Evolutionary conservation across 2,888 invertebrate genomes (phyloP), one percentile per base, ranked within the genome.

Genomic region (Drosophila mulleri): DNA sequence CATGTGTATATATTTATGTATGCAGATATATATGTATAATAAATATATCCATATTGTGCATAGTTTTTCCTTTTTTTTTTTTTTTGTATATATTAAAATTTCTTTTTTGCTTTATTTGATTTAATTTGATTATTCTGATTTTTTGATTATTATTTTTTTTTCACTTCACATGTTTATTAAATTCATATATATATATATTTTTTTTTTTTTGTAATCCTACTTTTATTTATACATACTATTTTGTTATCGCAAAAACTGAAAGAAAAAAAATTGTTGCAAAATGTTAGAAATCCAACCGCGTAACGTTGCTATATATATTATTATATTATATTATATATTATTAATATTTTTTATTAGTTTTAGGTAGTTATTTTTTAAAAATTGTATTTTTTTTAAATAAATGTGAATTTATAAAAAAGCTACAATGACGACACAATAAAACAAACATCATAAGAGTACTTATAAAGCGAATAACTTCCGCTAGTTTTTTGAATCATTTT

Each of bases 311-410:
- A 81, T 80, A 81, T 80, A 77, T 75, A 80, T 61, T 70, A 74
- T 78, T n/a, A n/a, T n/a, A 82, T 78, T 80, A 72, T 76, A 76
- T 66, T 74, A 65, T 70, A 74, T 78, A 76, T 76, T 75, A 84
- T 73, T 67, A 78, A 71, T 83, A 85, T 85, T 87, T 87, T 85
- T 88, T 88, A 80, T 88, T 85, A 85, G 81, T 75, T 75, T 73
- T 85, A 83, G 82, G 85, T 88, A 88, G 86, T 85, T 88, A 80
- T 85, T 83, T 88, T 88, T 82, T n/a, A n/a, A 77, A 82, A 85
- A 83, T 88, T 85, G 88, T 88, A 83, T 80, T 81, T 85, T 84
- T 85, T 59, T 57, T 57, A n/a, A 74, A 74, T 78, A 80, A 82
- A 73, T 83, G 83, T 85, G 85, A 82, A 82, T 67, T 82, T 81